A percentile compares a stretch with the other conserved stretches of the same genome.
These are phyloP conservation scores for Leucopternis melanops DNA, from an alignment of 2,113 vertebrate species.

Conservation along the genomic window DNA sequence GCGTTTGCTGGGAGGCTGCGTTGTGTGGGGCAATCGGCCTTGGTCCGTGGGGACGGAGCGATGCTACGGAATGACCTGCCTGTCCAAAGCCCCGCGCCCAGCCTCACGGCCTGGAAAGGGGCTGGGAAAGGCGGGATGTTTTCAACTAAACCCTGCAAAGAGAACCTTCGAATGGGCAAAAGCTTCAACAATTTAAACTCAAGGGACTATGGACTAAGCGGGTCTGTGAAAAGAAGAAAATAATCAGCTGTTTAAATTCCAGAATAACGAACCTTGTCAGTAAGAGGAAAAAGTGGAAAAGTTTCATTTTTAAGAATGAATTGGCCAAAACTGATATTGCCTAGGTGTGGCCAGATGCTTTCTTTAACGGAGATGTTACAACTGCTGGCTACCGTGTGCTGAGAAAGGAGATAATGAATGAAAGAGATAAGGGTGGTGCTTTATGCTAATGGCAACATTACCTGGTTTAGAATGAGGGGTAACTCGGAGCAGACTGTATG, in stretches of 20 bases:
- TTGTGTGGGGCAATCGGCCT: too few species aligned
- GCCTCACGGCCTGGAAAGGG: neutral
- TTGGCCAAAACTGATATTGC: neutral
- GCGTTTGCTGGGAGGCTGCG: neutral
- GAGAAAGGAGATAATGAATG: neutral
- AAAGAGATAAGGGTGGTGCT: neutral
- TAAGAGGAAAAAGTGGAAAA: neutral
- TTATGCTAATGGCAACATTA: neutral
- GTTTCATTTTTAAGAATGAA: neutral
- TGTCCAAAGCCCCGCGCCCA: neutral
- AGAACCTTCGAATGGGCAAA: neutral
- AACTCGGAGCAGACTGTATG: neutral
- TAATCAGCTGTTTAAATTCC: neutral
- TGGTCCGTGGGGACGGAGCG: rapidly evolving
- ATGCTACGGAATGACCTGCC: neutral
- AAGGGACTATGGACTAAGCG: neutral
- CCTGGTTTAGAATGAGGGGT: neutral
- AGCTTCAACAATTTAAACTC: neutral
- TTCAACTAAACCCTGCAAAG: neutral
- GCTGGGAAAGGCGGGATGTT: neutral
- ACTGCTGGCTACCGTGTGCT: neutral
- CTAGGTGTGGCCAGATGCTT: neutral
- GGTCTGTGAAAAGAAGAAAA: neutral
- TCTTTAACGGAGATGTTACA: neutral
- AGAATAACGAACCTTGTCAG: neutral